Evolutionary conservation across 2,113 vertebrate species (phyloP).

Genomic region (Cromileptes altivelis): DNA sequence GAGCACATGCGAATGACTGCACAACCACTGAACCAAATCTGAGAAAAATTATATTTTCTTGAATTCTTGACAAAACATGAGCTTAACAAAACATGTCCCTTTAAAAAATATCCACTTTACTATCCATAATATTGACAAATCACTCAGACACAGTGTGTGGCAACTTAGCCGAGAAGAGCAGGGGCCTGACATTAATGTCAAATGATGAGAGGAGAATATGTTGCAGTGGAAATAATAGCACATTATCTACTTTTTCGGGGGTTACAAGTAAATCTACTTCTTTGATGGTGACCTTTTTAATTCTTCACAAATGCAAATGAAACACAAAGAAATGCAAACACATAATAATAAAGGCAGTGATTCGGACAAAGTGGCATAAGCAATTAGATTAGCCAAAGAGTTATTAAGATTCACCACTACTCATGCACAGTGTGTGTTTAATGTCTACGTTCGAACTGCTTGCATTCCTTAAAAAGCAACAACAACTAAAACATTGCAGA

Average conservation of each 20-base stretch:
- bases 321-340: neutral
- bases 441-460: neutral
- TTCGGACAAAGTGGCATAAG: neutral
- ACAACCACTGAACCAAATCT: conserved; percentile 48
- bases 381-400: neutral
- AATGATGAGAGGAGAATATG: neutral
- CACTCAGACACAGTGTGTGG: neutral
- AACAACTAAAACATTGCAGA: neutral
- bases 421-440: neutral
- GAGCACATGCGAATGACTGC: conserved; percentile 54
- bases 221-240: neutral
- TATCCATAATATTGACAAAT: neutral
- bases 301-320: too few species aligned
- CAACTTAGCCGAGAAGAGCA: neutral
- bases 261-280: neutral
- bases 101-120: too few species aligned
- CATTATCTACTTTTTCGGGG: neutral
- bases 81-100: neutral
- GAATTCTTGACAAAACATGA: conserved; percentile 30
- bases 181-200: neutral
- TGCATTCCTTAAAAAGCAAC: neutral
- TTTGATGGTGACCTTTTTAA: neutral
- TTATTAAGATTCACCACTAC: neutral
- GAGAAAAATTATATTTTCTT: conserved; percentile 36
- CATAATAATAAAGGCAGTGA: neutral